Percentiles rank a stretch among this genome's conserved stretches.
Conservation (phyloP, 2,113 vertebrate genomes). For the Motacilla tschutschensis region DNA sequence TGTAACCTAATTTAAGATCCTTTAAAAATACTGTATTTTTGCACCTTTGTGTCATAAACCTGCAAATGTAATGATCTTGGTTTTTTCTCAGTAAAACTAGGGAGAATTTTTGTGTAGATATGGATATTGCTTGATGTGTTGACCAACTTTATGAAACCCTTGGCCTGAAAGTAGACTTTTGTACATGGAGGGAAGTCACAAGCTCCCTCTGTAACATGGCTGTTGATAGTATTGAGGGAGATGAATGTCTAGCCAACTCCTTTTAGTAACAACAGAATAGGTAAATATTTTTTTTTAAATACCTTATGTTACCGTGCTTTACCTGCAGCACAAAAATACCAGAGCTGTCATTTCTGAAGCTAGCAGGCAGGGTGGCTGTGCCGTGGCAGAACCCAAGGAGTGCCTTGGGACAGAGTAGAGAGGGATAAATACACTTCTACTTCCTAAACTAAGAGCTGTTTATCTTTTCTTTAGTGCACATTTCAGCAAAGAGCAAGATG, state of each 20-base stretch:
- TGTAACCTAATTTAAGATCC: neutral
- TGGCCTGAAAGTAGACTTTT: neutral
- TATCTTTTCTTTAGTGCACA: neutral
- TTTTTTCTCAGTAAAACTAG: neutral
- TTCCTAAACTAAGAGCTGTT: neutral
- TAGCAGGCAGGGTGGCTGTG: neutral
- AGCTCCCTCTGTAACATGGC: neutral
- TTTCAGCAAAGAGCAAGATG: neutral
- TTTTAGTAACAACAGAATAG: neutral
- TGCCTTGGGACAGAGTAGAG: neutral
- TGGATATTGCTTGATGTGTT: neutral
- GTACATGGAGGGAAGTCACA: neutral
- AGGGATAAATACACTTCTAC: neutral
- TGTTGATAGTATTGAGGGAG: neutral
- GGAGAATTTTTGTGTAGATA: neutral
- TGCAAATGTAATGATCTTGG: neutral
- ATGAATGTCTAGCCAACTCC: neutral
- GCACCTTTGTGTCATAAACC: neutral
- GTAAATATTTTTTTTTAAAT: neutral
- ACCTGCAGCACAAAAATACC: neutral
- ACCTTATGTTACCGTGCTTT: rapidly evolving
- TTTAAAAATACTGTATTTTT: neutral
- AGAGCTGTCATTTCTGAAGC: neutral
- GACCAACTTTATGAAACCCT: neutral
- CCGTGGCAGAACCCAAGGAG: neutral